Evolutionary conservation across 2,888 invertebrate species (phyloP).

Genomic region (Folsomia candida): DNA sequence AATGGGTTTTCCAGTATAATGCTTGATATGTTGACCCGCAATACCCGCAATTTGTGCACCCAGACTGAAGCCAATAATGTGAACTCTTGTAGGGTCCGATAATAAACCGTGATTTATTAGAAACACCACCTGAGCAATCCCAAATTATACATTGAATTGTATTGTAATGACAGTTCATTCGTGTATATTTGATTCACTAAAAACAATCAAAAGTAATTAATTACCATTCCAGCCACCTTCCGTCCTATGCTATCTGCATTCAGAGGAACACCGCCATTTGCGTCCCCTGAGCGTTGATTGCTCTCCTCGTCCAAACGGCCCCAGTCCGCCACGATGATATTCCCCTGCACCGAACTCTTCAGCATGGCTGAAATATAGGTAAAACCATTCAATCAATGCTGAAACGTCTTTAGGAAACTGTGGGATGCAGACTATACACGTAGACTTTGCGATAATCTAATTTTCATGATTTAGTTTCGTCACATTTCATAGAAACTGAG

Average conservation of each 20-base stretch:
- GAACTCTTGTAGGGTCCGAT: conserved; percentile 38
- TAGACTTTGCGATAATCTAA: too few relatives aligned
- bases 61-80: conserved; percentile 36
- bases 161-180: background rate
- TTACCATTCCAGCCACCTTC: conserved; percentile 19
- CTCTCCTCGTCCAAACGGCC: conserved; percentile 20
- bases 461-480: too few relatives aligned
- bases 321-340: conserved; percentile 42
- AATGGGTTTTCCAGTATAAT: conserved; percentile 38
- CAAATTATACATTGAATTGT: background rate
- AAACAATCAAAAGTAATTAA: too few relatives aligned
- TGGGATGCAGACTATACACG: too few relatives aligned
- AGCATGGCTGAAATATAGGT: conserved; percentile 35
- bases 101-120: conserved; percentile 40
- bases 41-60: conserved; percentile 39
- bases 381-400: too few relatives aligned
- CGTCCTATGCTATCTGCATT: conserved; percentile 38
- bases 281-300: background rate
- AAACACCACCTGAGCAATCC: conserved; percentile 34
- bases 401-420: background rate
- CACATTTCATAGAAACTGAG: too few relatives aligned
- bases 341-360: conserved; percentile 34
- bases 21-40: conserved; percentile 39
- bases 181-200: background rate
- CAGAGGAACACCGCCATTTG: background rate